Evolutionary conservation across 2,113 vertebrate species (phyloP).

Genomic region (Pontoporia blainvillei): DNA sequence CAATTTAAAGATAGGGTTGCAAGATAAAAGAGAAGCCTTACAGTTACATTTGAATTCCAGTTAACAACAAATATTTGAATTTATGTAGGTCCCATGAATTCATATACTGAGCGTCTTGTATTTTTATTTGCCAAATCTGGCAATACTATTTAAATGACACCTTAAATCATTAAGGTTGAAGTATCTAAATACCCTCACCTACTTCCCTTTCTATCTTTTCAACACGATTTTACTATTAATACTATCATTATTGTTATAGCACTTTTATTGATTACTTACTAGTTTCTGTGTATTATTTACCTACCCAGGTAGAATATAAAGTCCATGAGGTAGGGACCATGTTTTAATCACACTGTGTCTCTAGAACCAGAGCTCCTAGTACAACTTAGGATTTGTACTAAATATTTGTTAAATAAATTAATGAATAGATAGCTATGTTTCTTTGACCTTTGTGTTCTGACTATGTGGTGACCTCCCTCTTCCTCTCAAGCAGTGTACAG

Average conservation of each 20-base stretch:
- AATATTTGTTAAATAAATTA: background rate
- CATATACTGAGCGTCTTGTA: background rate
- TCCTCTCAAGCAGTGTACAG: background rate
- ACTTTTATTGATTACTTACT: background rate
- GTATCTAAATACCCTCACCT: background rate
- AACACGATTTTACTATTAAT: background rate
- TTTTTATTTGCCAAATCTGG: slow-evolving; percentile 15
- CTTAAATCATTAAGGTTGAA: background rate
- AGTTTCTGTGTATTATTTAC: background rate
- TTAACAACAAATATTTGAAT: background rate
- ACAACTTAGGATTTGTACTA: background rate
- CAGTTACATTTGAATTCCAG: background rate
- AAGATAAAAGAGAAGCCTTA: slow-evolving; percentile 22
- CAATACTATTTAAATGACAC: background rate
- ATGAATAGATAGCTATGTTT: background rate
- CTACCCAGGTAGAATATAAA: background rate
- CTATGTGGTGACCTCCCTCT: background rate
- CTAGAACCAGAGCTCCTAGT: background rate
- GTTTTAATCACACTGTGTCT: background rate
- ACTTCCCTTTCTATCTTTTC: background rate
- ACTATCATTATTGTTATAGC: background rate
- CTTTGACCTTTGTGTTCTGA: background rate
- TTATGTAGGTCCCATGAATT: background rate
- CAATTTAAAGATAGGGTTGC: background rate
- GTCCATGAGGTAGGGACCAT: background rate